phyloP scores from a whole-genome alignment of 1,140 invertebrate genomes.

The Tyrophagus putrescentiae region DNA sequence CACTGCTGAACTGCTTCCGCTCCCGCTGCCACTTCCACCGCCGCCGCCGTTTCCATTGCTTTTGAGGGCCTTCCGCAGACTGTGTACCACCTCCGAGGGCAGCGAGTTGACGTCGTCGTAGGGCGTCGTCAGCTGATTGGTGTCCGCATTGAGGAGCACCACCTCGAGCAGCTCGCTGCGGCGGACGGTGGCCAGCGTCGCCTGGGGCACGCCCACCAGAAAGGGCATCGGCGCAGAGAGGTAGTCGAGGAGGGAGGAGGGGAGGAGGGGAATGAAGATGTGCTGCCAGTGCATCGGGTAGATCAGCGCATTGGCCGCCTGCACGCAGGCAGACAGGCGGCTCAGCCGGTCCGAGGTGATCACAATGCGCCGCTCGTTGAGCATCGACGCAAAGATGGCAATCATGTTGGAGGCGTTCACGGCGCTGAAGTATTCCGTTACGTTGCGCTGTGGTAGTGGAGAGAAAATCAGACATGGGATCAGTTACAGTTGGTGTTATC shows the following conservation, averaged over 20 bases:
- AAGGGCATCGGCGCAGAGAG: constrained; percentile 82
- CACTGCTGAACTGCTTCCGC: no score
- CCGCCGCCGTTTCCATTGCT: constrained; percentile 46
- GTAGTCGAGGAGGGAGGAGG: constrained; percentile 71
- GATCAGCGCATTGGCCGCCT: constrained; percentile 76
- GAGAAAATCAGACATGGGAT: constrained; percentile 22
- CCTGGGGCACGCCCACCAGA: constrained; percentile 73
- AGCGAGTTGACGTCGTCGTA: constrained; percentile 72
- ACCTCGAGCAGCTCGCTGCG: constrained; percentile 69
- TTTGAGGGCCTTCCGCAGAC: constrained; percentile 9
- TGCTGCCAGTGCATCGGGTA: constrained; percentile 98
- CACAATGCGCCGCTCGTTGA: constrained; percentile 78
- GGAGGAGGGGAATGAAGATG: constrained; percentile 86
- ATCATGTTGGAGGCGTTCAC: constrained; percentile 83
- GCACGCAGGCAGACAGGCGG: constrained; percentile 75
- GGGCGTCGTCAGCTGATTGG: constrained; percentile 61
- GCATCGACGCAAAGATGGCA: constrained; percentile 76
- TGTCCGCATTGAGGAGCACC: constrained; percentile 77
- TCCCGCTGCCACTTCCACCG: constrained; percentile 71
- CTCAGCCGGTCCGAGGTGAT: constrained; percentile 71
- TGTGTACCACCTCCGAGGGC: constrained; percentile 49
- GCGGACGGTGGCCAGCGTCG: constrained; percentile 57
- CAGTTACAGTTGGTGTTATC: not conserved
- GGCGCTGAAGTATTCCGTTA: constrained; percentile 89
- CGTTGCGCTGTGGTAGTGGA: constrained; percentile 59